Conservation (phyloP, 1,140 invertebrate species). For the Drosophila elegans region DNA sequence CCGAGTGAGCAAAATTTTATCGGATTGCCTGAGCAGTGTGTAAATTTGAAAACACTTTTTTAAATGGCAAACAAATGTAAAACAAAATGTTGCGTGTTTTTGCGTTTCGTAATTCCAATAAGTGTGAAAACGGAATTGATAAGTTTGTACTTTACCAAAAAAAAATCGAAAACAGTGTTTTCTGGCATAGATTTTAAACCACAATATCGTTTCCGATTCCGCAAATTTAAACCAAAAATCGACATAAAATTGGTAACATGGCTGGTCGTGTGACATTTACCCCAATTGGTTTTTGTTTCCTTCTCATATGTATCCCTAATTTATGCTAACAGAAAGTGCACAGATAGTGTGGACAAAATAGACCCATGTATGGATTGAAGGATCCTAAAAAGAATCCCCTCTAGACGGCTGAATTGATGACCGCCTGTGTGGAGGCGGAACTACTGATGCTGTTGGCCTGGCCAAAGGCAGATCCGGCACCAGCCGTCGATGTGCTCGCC, state of each 20-base stretch:
- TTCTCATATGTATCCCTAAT: constrained; percentile 39
- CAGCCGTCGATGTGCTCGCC: constrained; percentile 58
- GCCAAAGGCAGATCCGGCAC: constrained; percentile 66
- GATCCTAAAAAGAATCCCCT: not conserved
- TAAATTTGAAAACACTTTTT: not conserved
- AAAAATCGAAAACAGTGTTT: not conserved
- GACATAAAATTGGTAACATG: not conserved
- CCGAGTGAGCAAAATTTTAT: not conserved
- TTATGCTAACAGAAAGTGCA: constrained; percentile 58
- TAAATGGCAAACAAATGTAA: not conserved
- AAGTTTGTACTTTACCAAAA: not conserved
- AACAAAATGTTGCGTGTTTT: not conserved
- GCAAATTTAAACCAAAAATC: not conserved
- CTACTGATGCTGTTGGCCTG: constrained; percentile 60
- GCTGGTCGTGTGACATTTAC: constrained; percentile 3
- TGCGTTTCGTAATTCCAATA: not conserved
- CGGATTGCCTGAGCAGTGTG: not conserved
- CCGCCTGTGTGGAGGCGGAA: constrained; percentile 60
- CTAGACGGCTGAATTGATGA: constrained; percentile 82
- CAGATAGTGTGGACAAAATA: constrained; percentile 49
- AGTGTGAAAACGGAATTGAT: not conserved
- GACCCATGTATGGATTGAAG: constrained; percentile 33
- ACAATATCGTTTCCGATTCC: not conserved
- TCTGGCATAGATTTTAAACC: not conserved
- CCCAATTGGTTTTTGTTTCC: constrained; percentile 19